Evolutionary conservation across 1,140 invertebrate genomes (phyloP).

Genomic region (Zophobas morio): DNA sequence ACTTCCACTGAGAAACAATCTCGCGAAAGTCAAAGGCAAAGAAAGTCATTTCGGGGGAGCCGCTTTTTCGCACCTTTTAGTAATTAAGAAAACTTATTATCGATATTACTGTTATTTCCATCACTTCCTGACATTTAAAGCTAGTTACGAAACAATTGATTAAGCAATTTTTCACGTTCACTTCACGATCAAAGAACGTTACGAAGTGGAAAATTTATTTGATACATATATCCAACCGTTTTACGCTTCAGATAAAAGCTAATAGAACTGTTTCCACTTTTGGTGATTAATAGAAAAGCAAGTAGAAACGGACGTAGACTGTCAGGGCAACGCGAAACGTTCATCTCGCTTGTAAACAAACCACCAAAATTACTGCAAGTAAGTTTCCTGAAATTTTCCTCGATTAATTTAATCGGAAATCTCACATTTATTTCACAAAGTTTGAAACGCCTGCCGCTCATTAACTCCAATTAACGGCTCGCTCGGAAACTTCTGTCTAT

Average conservation of each 20-base stretch:
- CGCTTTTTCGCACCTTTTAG: too few species aligned
- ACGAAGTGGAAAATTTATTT: constrained; percentile 26
- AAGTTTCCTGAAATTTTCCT: constrained; percentile 14
- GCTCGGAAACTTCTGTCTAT: too few species aligned
- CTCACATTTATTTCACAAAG: constrained; percentile 7
- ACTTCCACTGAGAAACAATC: too few species aligned
- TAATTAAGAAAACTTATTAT: too few species aligned
- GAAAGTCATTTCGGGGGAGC: too few species aligned
- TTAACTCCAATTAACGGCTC: not conserved
- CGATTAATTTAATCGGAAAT: constrained; percentile 26
- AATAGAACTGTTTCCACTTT: constrained; percentile 1
- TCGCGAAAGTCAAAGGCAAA: too few species aligned
- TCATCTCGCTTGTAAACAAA: constrained; percentile 21
- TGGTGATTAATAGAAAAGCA: constrained; percentile 31
- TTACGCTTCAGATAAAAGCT: constrained; percentile 22
- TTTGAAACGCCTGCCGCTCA: constrained; percentile 1
- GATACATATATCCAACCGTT: constrained; percentile 8
- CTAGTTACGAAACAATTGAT: constrained; percentile 5
- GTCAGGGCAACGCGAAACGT: not conserved
- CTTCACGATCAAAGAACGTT: constrained; percentile 25
- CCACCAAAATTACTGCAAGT: not conserved
- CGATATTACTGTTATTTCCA: not conserved
- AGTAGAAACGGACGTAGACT: not conserved
- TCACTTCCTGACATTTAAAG: not conserved
- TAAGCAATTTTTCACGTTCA: constrained; percentile 34